Evolutionary conservation across 2,113 vertebrate genomes (phyloP).

Genomic region (Chionis minor): DNA sequence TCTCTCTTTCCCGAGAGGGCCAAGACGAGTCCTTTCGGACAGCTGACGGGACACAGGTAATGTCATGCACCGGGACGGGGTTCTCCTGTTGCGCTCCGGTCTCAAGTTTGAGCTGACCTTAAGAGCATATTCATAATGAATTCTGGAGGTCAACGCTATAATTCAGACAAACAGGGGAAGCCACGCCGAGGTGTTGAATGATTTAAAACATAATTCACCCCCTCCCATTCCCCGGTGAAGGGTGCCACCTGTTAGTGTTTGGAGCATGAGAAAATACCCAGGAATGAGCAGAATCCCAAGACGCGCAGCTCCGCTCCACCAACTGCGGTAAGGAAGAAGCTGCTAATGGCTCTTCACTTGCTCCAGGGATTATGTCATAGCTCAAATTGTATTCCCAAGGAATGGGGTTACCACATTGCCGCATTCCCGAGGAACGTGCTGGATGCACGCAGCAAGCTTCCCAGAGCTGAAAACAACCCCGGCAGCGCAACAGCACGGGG

Average conservation of each 20-base stretch:
- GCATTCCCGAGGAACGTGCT: conserved; percentile 28
- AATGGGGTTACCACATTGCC: conserved; percentile 49
- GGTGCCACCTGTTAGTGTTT: conserved; percentile 53
- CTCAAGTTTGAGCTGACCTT: neutral
- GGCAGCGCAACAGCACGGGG: neutral
- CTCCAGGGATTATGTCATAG: conserved; percentile 69
- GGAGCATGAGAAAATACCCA: conserved; percentile 69
- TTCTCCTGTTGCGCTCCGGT: neutral
- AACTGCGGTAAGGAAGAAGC: conserved; percentile 70
- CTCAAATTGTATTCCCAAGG: conserved; percentile 65
- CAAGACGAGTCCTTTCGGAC: neutral
- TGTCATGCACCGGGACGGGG: accelerated
- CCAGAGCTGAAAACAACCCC: neutral
- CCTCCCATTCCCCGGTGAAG: neutral
- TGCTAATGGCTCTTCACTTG: conserved; percentile 72
- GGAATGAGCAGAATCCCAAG: conserved; percentile 71
- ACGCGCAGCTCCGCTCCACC: neutral
- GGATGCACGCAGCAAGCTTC: neutral
- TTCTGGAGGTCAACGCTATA: neutral
- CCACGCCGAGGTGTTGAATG: conserved; percentile 23
- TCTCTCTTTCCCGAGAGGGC: neutral
- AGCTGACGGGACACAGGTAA: neutral
- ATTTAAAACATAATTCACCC: conserved; percentile 41
- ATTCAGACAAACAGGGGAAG: conserved; percentile 16
- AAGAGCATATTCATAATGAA: neutral